Evolutionary conservation across 2,888 invertebrate genomes (phyloP).

Genomic region (Rhaphigaster nebulosa): DNA sequence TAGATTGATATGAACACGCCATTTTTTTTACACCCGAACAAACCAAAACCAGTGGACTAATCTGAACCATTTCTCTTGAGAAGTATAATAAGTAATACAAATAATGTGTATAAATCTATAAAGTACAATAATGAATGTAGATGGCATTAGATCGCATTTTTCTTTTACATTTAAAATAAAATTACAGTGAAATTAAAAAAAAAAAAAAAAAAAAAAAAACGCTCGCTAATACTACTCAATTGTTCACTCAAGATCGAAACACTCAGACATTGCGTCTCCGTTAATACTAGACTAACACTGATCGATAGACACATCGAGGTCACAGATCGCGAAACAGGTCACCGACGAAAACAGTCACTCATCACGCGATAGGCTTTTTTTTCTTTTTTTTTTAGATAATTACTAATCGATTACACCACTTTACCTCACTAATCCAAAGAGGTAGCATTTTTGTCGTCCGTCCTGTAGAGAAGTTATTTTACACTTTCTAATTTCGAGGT

Average conservation of each 20-base stretch:
- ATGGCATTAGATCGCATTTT: no score
- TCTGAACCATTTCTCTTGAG: no score
- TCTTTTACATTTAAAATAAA: no score
- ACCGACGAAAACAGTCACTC: constrained; percentile 1
- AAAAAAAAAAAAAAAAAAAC: no score
- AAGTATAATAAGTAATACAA: no score
- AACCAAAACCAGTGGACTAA: no score
- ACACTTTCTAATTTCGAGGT: not conserved
- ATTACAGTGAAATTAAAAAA: no score
- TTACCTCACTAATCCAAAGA: not conserved
- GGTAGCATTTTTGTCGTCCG: not conserved
- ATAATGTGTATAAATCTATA: no score
- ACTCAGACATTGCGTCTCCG: not conserved
- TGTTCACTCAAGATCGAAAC: not conserved
- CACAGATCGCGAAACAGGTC: constrained; percentile 2
- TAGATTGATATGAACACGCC: no score
- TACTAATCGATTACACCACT: not conserved
- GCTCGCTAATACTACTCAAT: not conserved
- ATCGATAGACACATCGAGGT: constrained; percentile 7
- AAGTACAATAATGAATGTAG: no score
- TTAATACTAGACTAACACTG: not conserved
- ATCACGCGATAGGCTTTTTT: constrained; percentile 4
- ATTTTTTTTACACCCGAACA: no score
- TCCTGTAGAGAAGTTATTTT: not conserved
- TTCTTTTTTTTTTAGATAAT: not conserved